Base-by-base conservation (phyloP, 2,113 vertebrate species). In the Trochalopteron elliotii region DNA sequence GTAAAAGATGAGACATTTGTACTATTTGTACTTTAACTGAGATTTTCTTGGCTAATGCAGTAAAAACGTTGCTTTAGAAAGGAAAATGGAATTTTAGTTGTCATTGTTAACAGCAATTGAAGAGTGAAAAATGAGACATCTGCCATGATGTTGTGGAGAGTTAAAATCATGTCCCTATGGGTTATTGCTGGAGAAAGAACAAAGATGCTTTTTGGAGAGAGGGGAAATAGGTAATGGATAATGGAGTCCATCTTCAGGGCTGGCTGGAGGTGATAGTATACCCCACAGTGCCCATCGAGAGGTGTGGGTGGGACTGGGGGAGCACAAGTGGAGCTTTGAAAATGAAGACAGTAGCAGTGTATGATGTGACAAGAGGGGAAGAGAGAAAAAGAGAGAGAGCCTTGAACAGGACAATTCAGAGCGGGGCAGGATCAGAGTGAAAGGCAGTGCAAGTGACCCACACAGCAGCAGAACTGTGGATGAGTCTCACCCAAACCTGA, bases 391-490 rank as follows among this genome's bases (percentile, higher is more conserved):
- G 23, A 1, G 18, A 4, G 14, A 5, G 8, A 0, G 2, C 64
- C 25, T 80, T 37, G 15, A 72, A 24, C 33, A 33, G 78, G 18
- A 23, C 0, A 0, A 7, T 42, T 56, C 25, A 11, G 60, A 42
- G 37, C 37, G 42, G 15, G 55, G 40, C 19, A 20, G 15, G 72
- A 21, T 74, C 42, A 20, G 78, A 60, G 88, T 0, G 2, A 21
- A 65, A 59, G 67, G 49, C 82, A 56, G 64, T 24, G 56, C 67
- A 28, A 64, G n/a, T 17, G 25, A 39, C 40, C n/a, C 0, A 0
- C 11, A 1, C 0, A 0, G n/a, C 60, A 53, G 56, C 45, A 70
- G 84, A 1, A 2, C 3, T 47, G 56, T 40, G 79, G 42, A 25
- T 52, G 53, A 55, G 40, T 23, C 17, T 42, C 37, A 59, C 10